phyloP scores from a whole-genome alignment of 2,113 vertebrate species.

The Calypte anna region DNA sequence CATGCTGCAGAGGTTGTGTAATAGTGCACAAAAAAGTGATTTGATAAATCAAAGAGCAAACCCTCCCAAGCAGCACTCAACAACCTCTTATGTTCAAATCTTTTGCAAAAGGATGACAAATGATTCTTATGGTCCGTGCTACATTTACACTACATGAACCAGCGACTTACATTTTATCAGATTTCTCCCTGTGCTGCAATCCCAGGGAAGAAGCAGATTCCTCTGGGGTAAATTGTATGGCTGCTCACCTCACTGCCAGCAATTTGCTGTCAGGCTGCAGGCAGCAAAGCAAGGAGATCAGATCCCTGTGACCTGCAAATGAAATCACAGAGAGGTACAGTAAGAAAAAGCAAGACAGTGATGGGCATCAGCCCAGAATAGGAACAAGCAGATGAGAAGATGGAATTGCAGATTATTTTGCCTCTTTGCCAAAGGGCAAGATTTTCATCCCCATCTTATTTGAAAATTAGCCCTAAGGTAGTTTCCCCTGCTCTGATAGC shows the following conservation, averaged over 20 bases:
- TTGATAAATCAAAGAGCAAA: neutral
- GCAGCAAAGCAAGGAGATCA: neutral
- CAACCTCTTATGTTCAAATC: neutral
- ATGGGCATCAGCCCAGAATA: neutral
- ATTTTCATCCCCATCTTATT: neutral
- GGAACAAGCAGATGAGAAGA: neutral
- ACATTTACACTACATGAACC: neutral
- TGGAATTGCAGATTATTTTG: neutral
- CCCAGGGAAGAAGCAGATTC: neutral
- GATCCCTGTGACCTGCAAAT: neutral
- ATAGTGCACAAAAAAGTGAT: neutral
- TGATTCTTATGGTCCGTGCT: neutral
- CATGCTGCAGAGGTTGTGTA: neutral
- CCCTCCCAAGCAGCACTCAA: neutral
- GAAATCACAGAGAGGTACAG: neutral
- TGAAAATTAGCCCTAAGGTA: neutral
- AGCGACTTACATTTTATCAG: neutral
- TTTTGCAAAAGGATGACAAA: neutral
- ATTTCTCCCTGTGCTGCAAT: fast-evolving
- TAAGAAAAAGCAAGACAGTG: neutral
- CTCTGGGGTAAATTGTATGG: neutral
- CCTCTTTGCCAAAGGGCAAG: neutral
- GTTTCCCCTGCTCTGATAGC: neutral
- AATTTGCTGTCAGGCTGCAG: neutral
- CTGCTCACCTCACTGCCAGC: neutral